Evolutionary conservation across 2,113 vertebrate species (phyloP).

Genomic region (Pterophyllum scalare): DNA sequence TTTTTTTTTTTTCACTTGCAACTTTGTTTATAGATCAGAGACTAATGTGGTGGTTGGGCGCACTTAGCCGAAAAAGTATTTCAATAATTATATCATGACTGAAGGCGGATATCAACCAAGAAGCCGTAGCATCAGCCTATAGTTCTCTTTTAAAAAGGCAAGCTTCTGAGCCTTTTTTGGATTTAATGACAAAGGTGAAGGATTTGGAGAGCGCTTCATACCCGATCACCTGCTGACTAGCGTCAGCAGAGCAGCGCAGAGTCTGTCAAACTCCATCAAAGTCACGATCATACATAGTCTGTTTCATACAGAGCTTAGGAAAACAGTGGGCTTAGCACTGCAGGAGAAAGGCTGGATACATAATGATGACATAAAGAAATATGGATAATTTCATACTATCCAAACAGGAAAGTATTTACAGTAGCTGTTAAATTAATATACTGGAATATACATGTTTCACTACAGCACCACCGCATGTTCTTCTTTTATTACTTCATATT

Average conservation of each 20-base stretch:
- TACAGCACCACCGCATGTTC: background rate
- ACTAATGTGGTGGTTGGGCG: fast-evolving
- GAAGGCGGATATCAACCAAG: background rate
- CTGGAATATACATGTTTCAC: background rate
- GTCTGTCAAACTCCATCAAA: background rate
- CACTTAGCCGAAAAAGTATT: background rate
- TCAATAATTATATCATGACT: no score
- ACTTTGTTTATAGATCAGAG: background rate
- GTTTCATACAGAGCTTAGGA: background rate
- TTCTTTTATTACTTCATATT: background rate
- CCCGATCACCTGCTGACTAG: background rate
- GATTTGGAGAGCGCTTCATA: background rate
- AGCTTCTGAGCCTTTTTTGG: fast-evolving
- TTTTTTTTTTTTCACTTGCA: background rate
- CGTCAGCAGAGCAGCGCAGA: background rate
- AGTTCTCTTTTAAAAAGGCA: background rate
- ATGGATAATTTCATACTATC: background rate
- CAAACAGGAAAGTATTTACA: background rate
- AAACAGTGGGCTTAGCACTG: background rate
- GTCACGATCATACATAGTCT: background rate
- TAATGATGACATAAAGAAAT: background rate
- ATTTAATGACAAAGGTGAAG: background rate
- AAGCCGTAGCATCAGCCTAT: background rate
- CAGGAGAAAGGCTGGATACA: background rate
- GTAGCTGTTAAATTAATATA: background rate